Conservation (phyloP, 2,113 vertebrate species). For the Semicossyphus pulcher region DNA sequence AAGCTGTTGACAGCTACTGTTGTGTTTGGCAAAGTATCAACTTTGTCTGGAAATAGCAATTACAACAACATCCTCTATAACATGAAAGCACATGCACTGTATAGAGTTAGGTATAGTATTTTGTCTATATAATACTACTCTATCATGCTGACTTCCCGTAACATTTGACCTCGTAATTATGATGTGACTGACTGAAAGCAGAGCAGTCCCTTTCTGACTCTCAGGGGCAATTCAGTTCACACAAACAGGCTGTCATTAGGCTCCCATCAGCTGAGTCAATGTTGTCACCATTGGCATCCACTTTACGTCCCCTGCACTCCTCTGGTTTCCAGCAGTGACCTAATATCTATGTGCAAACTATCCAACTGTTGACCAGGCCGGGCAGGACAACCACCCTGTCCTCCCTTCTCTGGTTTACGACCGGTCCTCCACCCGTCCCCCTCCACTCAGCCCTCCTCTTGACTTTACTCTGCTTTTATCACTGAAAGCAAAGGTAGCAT, state of each 20-base stretch:
- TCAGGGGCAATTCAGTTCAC: conserved; percentile 4
- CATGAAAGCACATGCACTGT: neutral
- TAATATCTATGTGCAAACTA: conserved; percentile 56
- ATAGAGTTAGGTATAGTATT: neutral
- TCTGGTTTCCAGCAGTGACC: conserved; percentile 60
- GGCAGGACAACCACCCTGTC: conserved; percentile 2
- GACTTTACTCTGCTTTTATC: conserved; percentile 52
- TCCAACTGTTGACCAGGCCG: conserved; percentile 56
- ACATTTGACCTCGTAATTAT: conserved; percentile 8
- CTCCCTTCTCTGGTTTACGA: conserved; percentile 22
- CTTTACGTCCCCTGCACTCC: conserved; percentile 2
- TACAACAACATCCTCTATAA: neutral
- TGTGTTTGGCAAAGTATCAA: neutral
- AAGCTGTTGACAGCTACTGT: neutral
- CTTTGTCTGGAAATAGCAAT: neutral
- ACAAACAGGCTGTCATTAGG: conserved; percentile 23
- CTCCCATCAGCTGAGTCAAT: conserved; percentile 46
- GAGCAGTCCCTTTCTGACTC: conserved; percentile 2
- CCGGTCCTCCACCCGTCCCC: conserved; percentile 5
- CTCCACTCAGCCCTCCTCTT: conserved; percentile 11
- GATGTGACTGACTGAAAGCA: conserved; percentile 13
- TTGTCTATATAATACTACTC: neutral
- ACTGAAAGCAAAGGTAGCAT: conserved; percentile 59
- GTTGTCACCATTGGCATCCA: conserved; percentile 54
- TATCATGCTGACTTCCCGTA: conserved; percentile 16